Evolutionary conservation across 2,888 invertebrate genomes (phyloP).

Genomic region (Drosophila borealis): DNA sequence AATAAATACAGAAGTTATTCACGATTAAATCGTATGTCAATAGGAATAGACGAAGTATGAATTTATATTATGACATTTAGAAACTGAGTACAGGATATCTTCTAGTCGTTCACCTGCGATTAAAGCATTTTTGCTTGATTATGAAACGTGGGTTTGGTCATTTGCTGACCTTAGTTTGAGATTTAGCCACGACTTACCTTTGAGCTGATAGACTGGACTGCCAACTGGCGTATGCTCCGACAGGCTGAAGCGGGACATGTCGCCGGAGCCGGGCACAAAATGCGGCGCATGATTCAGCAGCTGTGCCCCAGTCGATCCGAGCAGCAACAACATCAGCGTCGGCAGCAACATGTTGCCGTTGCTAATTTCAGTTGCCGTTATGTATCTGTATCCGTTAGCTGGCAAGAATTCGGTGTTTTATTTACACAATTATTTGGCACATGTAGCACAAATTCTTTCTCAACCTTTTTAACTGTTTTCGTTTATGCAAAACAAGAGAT

Average conservation of each 20-base stretch:
- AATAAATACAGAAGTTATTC: too few species aligned
- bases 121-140: background rate
- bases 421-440: conserved; percentile 70
- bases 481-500: conserved; percentile 33
- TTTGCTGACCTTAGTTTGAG: conserved; percentile 24
- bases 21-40: too few species aligned
- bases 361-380: conserved; percentile 71
- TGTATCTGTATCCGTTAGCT: conserved; percentile 61
- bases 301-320: conserved; percentile 82
- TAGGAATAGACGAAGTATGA: too few species aligned
- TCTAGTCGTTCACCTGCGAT: background rate
- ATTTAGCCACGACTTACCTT: conserved; percentile 85
- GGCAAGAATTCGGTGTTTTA: conserved; percentile 39
- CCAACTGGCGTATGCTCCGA: conserved; percentile 91
- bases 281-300: conserved; percentile 90
- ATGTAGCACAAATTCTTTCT: conserved; percentile 46
- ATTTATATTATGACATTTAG: too few species aligned
- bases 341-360: conserved; percentile 71
- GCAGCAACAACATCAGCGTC: conserved; percentile 46
- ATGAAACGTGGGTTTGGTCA: conserved; percentile 44
- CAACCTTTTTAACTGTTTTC: conserved; percentile 15
- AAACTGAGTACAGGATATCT: background rate
- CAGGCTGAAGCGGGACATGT: conserved; percentile 91
- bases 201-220: conserved; percentile 90
- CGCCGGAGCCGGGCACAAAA: conserved; percentile 90